Base-by-base conservation (phyloP, 1,140 invertebrate genomes). In the Laodelphax striatellus region DNA sequence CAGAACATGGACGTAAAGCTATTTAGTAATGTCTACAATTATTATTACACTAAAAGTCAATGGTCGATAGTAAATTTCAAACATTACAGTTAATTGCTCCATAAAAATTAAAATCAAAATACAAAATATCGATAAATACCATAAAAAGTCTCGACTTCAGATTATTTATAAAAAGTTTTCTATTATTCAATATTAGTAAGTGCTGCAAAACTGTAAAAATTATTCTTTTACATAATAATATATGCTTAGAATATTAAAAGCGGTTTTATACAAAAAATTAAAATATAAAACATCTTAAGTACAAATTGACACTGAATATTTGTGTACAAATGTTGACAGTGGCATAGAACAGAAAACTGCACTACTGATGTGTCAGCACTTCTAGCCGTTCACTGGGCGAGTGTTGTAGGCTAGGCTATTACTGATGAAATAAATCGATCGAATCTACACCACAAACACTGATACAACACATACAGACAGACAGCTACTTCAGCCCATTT, bases 161-260 rank as follows among this genome's bases (percentile, higher is more conserved):
- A 50, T 50, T 50, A 50, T 50, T 50, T 50, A 50, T 50, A 50
- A 50, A 50, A 19, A 50, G 16, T 50, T 50, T 8, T 50, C 21
- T 19, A 50, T 50, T 50, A 19, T 50, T 50, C 16, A 19, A 19
- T 19, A 50, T 50, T 50, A 19, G 21, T 50, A 19, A 50, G 46
- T 50, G 46, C 46, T 50, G 46, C 21, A 50, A 50, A 50, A 50
- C 16, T 50, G 46, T 50, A 50, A 19, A 50, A 50, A 50, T 50
- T 17, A 50, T 50, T 50, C 21, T 50, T 19, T 50, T 50, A 19
- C 21, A 50, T 50, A 50, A 50, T 38, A 38, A 38, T 38, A 38
- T 38, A 50, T 22, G 21, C 46, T 50, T 50, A 19, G 21, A 22
- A 50, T 50, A 50, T 22, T 50, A 50, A 19, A 50, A 50, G 46